These are phyloP conservation scores for Matsumyia berberina DNA, from an alignment of 2,888 invertebrate species.

Conservation along the genomic window DNA sequence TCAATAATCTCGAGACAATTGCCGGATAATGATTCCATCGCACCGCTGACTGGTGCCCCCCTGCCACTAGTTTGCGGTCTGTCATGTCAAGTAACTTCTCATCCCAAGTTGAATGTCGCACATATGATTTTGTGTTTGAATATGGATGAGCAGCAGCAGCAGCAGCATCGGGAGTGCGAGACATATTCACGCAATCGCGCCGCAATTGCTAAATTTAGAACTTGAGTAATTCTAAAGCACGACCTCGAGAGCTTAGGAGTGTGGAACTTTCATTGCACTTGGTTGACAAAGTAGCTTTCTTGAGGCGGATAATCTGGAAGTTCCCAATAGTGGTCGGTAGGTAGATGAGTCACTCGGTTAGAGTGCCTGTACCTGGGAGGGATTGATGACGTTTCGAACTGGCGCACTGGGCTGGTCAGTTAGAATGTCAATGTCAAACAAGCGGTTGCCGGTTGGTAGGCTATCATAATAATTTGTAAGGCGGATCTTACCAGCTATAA, in stretches of 20 bases:
- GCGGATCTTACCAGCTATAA: slow-evolving; percentile 44
- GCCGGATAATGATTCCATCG: slow-evolving; percentile 5
- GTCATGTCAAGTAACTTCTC: slow-evolving; percentile 33
- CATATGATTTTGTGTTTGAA: slow-evolving; percentile 42
- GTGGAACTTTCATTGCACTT: slow-evolving; percentile 2
- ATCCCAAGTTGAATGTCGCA: slow-evolving; percentile 39
- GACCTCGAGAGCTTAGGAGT: slow-evolving; percentile 21
- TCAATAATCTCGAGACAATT: slow-evolving; percentile 42
- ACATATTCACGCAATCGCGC: slow-evolving; percentile 48
- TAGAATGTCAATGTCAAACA: slow-evolving; percentile 35
- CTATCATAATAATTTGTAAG: slow-evolving; percentile 39
- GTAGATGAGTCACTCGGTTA: neutral
- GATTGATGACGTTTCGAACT: slow-evolving; percentile 18
- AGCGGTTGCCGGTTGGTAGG: neutral
- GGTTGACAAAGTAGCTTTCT: neutral
- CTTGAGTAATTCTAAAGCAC: slow-evolving; percentile 58
- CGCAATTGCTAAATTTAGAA: slow-evolving; percentile 69
- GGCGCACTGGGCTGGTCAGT: slow-evolving; percentile 3
- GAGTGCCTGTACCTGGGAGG: neutral
- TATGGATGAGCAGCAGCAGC: slow-evolving; percentile 57
- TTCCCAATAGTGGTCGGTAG: slow-evolving; percentile 22
- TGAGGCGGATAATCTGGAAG: slow-evolving; percentile 43
- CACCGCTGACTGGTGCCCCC: slow-evolving; percentile 1
- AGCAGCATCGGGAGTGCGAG: slow-evolving; percentile 4
- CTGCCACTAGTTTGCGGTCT: slow-evolving; percentile 4